phyloP scores from a whole-genome alignment of 2,888 invertebrate species.

The Boloria selene region DNA sequence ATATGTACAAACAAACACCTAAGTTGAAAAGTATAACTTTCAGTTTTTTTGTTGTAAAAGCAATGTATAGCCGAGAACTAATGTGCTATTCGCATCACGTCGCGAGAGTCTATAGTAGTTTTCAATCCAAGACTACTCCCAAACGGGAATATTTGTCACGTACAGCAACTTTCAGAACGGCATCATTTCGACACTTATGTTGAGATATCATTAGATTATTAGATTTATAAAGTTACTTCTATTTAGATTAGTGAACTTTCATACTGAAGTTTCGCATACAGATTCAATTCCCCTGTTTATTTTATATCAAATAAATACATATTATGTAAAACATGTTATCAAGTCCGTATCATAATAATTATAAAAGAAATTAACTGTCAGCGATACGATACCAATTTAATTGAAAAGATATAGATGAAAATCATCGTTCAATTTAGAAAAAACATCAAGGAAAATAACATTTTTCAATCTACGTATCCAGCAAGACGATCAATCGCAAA shows the following conservation, averaged over 20 bases:
- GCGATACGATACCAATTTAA: background rate
- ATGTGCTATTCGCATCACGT: constrained; percentile 74
- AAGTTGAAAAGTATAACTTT: no score
- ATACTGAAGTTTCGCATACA: background rate
- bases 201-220: constrained; percentile 29
- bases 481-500: constrained; percentile 54
- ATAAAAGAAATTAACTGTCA: no score
- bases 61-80: constrained; percentile 31
- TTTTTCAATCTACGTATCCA: constrained; percentile 40
- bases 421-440: background rate
- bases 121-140: constrained; percentile 72
- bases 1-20: no score
- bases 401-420: background rate
- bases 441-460: constrained; percentile 18
- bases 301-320: background rate
- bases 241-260: background rate
- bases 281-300: background rate
- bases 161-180: constrained; percentile 75
- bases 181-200: constrained; percentile 60
- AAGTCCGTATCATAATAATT: no score
- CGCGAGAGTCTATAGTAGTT: constrained; percentile 76
- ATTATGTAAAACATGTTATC: no score
- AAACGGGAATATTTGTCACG: constrained; percentile 81
- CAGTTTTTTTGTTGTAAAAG: background rate
- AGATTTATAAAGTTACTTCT: constrained; percentile 10